phyloP scores from a whole-genome alignment of 2,113 vertebrate genomes.

The Trematomus loennbergii region DNA sequence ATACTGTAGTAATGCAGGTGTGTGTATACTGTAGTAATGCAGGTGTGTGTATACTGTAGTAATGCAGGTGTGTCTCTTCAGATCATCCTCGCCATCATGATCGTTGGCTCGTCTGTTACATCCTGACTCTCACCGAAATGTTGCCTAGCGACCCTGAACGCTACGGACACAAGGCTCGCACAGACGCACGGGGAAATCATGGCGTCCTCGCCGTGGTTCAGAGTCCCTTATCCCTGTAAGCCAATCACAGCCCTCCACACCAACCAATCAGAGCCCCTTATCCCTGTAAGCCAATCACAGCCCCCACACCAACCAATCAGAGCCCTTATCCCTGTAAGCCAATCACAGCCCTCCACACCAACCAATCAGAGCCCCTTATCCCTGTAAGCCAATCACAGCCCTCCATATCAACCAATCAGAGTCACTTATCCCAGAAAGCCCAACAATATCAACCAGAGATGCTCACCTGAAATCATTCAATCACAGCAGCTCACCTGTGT shows the following conservation, averaged over 20 bases:
- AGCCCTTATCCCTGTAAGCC: constrained; percentile 94
- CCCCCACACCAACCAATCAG: constrained; percentile 72
- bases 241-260: neutral
- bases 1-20: no score
- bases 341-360: no score
- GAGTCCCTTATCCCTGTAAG: constrained; percentile 96
- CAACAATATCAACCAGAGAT: no score
- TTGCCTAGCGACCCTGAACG: constrained; percentile 84
- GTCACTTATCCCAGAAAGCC: constrained; percentile 92
- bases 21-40: no score
- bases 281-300: constrained; percentile 88
- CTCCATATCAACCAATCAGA: no score
- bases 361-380: constrained; percentile 81
- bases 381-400: constrained; percentile 85
- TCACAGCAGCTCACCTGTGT: neutral
- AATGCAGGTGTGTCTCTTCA: constrained; percentile 82
- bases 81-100: constrained; percentile 95
- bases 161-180: constrained; percentile 93
- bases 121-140: constrained; percentile 87
- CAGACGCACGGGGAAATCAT: constrained; percentile 93
- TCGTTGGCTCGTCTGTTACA: constrained; percentile 96
- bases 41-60: no score
- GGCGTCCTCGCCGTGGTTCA: constrained; percentile 91
- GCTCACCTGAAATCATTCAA: neutral
- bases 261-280: constrained; percentile 77